These are phyloP conservation scores for Trichogramma dendrolimi DNA, from an alignment of 2,888 invertebrate species.

Conservation along the genomic window DNA sequence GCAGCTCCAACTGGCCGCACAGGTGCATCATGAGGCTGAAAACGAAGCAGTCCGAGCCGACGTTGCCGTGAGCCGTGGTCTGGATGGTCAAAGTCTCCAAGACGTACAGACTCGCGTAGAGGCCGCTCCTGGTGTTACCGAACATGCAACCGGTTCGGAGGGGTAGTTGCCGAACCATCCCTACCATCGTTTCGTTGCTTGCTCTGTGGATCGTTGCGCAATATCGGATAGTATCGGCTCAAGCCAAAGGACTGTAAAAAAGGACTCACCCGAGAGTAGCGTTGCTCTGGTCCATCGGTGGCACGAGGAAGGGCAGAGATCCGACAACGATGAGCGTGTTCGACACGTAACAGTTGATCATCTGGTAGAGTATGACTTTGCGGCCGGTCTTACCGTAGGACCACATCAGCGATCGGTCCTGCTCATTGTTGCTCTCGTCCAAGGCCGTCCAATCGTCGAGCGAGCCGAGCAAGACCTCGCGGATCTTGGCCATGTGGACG, in stretches of 20 bases:
- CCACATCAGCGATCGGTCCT: slow-evolving; percentile 28
- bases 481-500: slow-evolving; percentile 31
- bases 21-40: slow-evolving; percentile 43
- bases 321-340: slow-evolving; percentile 11
- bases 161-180: slow-evolving; percentile 19
- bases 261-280: slow-evolving; percentile 4
- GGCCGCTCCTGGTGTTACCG: slow-evolving; percentile 16
- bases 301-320: slow-evolving; percentile 13
- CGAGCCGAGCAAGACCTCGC: slow-evolving; percentile 28
- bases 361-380: slow-evolving; percentile 33
- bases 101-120: slow-evolving; percentile 20
- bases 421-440: slow-evolving; percentile 19
- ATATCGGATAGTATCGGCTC: not conserved
- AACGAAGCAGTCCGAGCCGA: slow-evolving; percentile 41
- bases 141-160: slow-evolving; percentile 27
- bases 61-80: slow-evolving; percentile 23
- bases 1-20: slow-evolving; percentile 44
- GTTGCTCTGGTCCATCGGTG: not conserved
- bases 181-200: not conserved
- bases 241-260: not conserved
- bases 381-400: slow-evolving; percentile 31
- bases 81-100: slow-evolving; percentile 8
- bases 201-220: not conserved
- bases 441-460: slow-evolving; percentile 34
- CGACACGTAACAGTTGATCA: slow-evolving; percentile 31